Base-by-base conservation (phyloP, 92 coral and sea anemone species). In the Blastomussa wellsi region DNA sequence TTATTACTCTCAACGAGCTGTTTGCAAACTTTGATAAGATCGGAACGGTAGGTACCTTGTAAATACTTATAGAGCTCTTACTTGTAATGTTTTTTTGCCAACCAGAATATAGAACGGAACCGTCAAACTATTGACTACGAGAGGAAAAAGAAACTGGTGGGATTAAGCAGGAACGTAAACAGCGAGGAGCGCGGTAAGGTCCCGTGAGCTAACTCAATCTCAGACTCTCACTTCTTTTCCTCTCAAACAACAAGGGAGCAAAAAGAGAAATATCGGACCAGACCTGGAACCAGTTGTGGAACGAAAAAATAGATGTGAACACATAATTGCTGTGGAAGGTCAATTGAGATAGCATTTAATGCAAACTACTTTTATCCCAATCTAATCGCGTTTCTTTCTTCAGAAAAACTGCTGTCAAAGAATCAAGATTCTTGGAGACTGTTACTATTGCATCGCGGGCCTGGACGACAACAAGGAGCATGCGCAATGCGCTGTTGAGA, bases 401-500 rank as follows among this genome's bases (percentile, higher is more conserved):
- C 82, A 96, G 99, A 94, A 93, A 96, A 93, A 96, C 87, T 86
- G 91, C 29, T 92, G 96, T 77, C 98, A 90, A 64, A 94, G 99
- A 29, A 96, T 96, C 83, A 96, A 96, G 81, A 96, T 96, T 32
- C 93, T 97, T 42, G 99, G 99, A 15, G 99, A 97, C 76, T 97
- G 99, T 76, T 97, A 97, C 80, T 97, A 97, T 68, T 97, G 99
- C 75, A 97, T 97, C 89, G 89, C 99, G 38, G 99, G 99, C 42
- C 82, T 97, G 72, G 99, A 97, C 29, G 95, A 84, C 51, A 88
- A 81, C 71, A 87, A 82, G 47, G 76, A 79, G 47, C 99, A 97
- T 75, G 98, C 99, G 47, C 82, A 90, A 47, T 91, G 76, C 26
- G 95, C 99, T 32, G 99, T 96, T 22, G 89, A 94, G 78, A 96